phyloP scores from a whole-genome alignment of 2,888 invertebrate genomes.

The Sipha maydis region DNA sequence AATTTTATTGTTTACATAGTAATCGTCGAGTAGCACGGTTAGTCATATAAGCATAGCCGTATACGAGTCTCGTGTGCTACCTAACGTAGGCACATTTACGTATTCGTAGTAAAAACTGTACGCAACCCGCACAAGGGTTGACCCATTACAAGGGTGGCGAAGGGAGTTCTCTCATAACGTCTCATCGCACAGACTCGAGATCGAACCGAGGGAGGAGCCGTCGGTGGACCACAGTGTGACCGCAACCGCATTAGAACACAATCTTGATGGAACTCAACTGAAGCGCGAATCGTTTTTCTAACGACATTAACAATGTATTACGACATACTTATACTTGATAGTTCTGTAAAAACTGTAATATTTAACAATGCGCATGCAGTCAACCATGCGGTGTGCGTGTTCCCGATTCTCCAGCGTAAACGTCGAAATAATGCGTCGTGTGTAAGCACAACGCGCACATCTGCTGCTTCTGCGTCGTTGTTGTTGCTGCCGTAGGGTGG shows the following conservation, averaged over 20 bases:
- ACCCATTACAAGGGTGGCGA: neutral
- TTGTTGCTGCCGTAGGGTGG: neutral
- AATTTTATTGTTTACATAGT: neutral
- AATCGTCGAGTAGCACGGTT: neutral
- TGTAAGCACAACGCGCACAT: neutral
- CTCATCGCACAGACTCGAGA: neutral
- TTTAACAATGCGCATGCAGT: neutral
- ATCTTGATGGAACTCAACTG: neutral
- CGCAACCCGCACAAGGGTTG: neutral
- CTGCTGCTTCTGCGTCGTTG: neutral
- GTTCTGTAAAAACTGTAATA: neutral
- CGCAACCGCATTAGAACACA: neutral
- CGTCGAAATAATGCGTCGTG: too few relatives aligned
- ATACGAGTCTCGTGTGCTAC: too few relatives aligned
- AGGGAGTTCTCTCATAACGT: neutral
- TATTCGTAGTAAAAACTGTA: neutral
- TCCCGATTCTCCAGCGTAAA: too few relatives aligned
- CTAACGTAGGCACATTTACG: neutral
- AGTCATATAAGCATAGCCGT: neutral
- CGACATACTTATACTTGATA: neutral
- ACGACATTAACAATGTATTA: neutral
- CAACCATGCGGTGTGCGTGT: neutral
- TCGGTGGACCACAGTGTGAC: conserved; percentile 55
- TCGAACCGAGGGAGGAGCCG: conserved; percentile 35
- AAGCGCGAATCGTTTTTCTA: conserved; percentile 1